Evolutionary conservation across 2,888 invertebrate genomes (phyloP), one percentile per base, ranked within the genome.

Genomic region (Pseudolycoriella hygida): DNA sequence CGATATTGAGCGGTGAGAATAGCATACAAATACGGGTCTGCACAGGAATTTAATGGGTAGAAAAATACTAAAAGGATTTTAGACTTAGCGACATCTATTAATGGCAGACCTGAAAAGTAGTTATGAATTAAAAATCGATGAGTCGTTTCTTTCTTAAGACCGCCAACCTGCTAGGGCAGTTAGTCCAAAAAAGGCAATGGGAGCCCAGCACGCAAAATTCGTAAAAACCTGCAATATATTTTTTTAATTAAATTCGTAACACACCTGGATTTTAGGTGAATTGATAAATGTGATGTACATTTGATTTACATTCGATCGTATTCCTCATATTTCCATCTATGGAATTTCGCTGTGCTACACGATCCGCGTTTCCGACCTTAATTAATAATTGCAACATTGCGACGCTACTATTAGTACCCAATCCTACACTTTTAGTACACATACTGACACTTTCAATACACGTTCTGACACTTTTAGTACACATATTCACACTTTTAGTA

Each of bases 11-110:
- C 78, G 6, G 90, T 92, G 57, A 89, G 69, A 52, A 92, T 84
- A 15, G 88, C 90, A 62, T 92, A 93, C 3, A 93, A 67, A 67
- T 89, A 90, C 1, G 92, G 92, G 66, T 93, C 90, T 34, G 90
- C 87, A 59, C 88, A 89, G 1, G 89, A 84, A 64, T 92, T 92
- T 49, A 93, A 66, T 0, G 92, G 92, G 59, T 90, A 87, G 59
- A 92, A 88, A 60, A 92, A 88, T 8, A 92, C 89, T 48, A 89
- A 66, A 11, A 89, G 66, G 42, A 92, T 80, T 63, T 83, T 83
- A 0, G 82, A 80, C 54, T 79, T 75, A 6, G 80, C 79, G 1
- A 90, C 80, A 53, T 84, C 82, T 39, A 92, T 87, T 49, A 90
- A 64, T 1, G 90, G 87, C 53, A 73, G 77, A 12, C 44, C 25